phyloP scores from a whole-genome alignment of 1,140 invertebrate genomes.

The Lamellibrachia luymesi region DNA sequence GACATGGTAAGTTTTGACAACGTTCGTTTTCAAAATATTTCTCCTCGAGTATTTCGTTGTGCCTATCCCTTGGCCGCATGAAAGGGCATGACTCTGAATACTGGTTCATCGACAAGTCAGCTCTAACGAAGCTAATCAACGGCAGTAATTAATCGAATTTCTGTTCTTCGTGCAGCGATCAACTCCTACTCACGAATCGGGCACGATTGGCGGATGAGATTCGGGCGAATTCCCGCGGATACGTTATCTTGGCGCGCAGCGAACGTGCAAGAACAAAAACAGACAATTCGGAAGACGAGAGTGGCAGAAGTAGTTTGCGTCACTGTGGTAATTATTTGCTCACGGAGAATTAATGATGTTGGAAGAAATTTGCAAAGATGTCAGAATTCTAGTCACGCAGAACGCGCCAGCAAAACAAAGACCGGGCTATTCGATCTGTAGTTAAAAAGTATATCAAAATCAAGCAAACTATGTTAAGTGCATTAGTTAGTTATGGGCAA shows the following conservation, averaged over 20 bases:
- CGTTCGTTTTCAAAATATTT: neutral
- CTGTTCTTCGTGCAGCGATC: neutral
- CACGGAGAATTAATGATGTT: too few species aligned
- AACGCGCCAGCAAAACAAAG: too few species aligned
- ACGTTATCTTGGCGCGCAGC: neutral
- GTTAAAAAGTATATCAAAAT: too few species aligned
- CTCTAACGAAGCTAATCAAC: neutral
- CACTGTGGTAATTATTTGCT: neutral
- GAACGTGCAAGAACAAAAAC: neutral
- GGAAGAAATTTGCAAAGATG: too few species aligned
- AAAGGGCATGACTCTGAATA: neutral
- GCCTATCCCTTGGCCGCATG: neutral
- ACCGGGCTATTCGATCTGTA: too few species aligned
- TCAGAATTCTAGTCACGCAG: too few species aligned
- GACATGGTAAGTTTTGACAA: too few species aligned
- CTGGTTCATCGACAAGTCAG: neutral
- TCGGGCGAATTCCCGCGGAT: neutral
- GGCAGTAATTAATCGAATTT: neutral
- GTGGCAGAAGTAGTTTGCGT: neutral
- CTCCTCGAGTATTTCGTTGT: neutral
- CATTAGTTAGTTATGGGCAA: too few species aligned
- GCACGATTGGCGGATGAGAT: neutral
- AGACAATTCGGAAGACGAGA: neutral
- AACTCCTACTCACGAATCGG: neutral
- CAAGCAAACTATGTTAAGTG: too few species aligned